A percentile compares a stretch with the other conserved stretches of the same genome.
Conservation (phyloP, 2,888 invertebrate genomes). For the Lochmaea capreae region DNA sequence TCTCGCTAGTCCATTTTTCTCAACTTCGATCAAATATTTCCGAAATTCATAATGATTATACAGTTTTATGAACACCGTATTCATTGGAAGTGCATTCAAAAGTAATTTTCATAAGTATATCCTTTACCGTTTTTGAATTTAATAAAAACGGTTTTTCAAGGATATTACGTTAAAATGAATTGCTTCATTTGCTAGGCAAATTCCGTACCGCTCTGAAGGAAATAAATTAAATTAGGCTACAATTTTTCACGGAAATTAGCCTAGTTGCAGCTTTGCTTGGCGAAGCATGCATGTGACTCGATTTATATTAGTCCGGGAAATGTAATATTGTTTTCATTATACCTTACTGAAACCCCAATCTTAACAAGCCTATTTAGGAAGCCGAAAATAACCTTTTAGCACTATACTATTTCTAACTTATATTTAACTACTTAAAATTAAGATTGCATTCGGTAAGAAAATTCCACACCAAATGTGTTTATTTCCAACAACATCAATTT, state of each 20-base stretch:
- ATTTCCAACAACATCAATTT: too few relatives aligned
- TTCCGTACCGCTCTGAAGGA: neutral
- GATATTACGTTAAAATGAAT: slow-evolving; percentile 2
- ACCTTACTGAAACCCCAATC: too few relatives aligned
- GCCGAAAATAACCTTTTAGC: too few relatives aligned
- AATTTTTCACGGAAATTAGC: slow-evolving; percentile 7
- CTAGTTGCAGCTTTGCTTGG: neutral
- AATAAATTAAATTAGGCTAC: neutral
- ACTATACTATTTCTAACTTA: too few relatives aligned
- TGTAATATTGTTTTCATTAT: neutral
- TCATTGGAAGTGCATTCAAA: neutral
- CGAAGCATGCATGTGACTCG: neutral
- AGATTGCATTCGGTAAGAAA: too few relatives aligned
- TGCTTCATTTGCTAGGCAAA: slow-evolving; percentile 11
- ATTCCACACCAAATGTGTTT: too few relatives aligned
- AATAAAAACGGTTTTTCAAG: neutral
- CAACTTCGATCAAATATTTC: neutral
- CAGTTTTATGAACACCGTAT: neutral
- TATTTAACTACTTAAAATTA: too few relatives aligned
- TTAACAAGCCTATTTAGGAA: too few relatives aligned
- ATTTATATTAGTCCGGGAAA: neutral
- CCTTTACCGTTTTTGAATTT: neutral
- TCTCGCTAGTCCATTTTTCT: neutral
- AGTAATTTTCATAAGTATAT: neutral
- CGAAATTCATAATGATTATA: neutral